These are phyloP conservation scores for Xestia ashworthii DNA, from an alignment of 2,888 invertebrate species.

Conservation along the genomic window DNA sequence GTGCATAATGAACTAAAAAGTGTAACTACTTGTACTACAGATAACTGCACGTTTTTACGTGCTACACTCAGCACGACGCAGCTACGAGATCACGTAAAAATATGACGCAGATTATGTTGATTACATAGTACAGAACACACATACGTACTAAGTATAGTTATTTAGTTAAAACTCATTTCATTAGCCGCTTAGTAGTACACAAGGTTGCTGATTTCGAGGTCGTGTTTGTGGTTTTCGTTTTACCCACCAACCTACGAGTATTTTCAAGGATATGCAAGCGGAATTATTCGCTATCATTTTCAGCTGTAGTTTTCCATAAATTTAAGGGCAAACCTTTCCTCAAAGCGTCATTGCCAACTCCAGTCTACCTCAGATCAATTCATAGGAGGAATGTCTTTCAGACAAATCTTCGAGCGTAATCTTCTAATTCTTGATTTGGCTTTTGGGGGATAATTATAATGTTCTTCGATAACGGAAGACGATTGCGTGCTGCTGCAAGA, in stretches of 20 bases:
- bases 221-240: not conserved
- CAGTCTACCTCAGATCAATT: not conserved
- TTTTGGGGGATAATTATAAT: constrained; percentile 10
- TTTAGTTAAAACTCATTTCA: constrained; percentile 35
- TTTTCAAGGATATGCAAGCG: not conserved
- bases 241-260: not conserved
- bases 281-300: not conserved
- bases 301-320: not conserved
- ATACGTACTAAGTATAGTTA: constrained; percentile 29
- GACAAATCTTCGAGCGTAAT: not conserved
- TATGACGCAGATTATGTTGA: constrained; percentile 33
- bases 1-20: constrained; percentile 22
- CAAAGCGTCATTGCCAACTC: not conserved
- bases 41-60: constrained; percentile 42
- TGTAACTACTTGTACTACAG: not conserved
- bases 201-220: constrained; percentile 25
- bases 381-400: not conserved
- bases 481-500: constrained; percentile 33
- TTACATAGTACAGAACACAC: constrained; percentile 5
- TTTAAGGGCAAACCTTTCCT: not conserved
- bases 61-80: constrained; percentile 23
- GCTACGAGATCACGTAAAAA: constrained; percentile 38
- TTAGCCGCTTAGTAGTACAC: not conserved
- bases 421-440: no score
- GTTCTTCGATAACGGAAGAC: constrained; percentile 30